These are phyloP conservation scores for Rhinatrema bivittatum DNA, from an alignment of 2,797 vertebrate genomes.

Conservation along the genomic window DNA sequence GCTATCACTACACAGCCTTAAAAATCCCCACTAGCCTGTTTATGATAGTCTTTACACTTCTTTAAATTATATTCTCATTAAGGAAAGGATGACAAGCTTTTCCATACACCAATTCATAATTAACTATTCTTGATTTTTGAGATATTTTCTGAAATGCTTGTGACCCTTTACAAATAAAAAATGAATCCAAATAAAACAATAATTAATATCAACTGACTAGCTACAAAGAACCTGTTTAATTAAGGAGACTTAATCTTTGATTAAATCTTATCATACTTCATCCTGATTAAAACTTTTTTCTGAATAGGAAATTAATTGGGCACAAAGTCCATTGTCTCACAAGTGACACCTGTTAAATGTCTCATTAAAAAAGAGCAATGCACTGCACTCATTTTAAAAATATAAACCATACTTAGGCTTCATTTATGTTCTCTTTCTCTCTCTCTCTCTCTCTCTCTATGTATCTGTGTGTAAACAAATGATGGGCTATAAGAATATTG, in stretches of 20 bases:
- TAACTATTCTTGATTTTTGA: slow-evolving; percentile 43
- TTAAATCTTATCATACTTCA: slow-evolving; percentile 50
- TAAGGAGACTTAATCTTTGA: slow-evolving; percentile 66
- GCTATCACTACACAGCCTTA: slow-evolving; percentile 42
- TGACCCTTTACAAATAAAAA: slow-evolving; percentile 57
- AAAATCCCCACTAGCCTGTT: slow-evolving; percentile 30
- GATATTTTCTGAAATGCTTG: slow-evolving; percentile 47
- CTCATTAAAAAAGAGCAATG: slow-evolving; percentile 29
- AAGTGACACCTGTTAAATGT: slow-evolving; percentile 54
- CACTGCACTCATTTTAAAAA: slow-evolving; percentile 27
- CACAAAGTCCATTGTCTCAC: slow-evolving; percentile 43
- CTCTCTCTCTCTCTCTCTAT: no score
- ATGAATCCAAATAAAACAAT: slow-evolving; percentile 56
- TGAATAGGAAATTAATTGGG: slow-evolving; percentile 47
- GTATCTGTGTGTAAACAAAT: no score
- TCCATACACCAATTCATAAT: slow-evolving; percentile 53
- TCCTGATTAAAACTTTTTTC: slow-evolving; percentile 51
- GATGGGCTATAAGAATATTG: no score
- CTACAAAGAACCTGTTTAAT: slow-evolving; percentile 58
- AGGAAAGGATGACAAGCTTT: slow-evolving; percentile 35
- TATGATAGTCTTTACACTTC: slow-evolving; percentile 31
- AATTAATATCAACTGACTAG: slow-evolving; percentile 66
- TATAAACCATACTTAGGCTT: slow-evolving; percentile 2
- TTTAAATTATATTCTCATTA: slow-evolving; percentile 37
- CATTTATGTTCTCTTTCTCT: slow-evolving; percentile 4